Evolutionary conservation across 2,888 invertebrate species (phyloP).

Genomic region (Phlogophora meticulosa): DNA sequence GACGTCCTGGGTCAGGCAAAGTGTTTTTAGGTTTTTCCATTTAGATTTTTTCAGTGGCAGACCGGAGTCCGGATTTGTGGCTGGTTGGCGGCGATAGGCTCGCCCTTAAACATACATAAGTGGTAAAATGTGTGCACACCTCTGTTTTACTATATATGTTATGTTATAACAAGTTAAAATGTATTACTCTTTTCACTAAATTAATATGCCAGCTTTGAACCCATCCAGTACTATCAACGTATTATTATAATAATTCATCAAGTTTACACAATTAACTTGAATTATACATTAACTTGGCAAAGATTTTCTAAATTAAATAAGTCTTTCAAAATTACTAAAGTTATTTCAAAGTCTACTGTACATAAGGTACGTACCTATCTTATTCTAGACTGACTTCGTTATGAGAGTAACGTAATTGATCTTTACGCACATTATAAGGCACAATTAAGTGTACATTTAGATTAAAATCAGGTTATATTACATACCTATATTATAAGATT

Average conservation of each 20-base stretch:
- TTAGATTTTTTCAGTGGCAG: no score
- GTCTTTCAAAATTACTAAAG: slow-evolving; percentile 30
- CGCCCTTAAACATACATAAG: no score
- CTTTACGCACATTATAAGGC: background rate
- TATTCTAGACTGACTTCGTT: slow-evolving; percentile 10
- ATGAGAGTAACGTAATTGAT: slow-evolving; percentile 16
- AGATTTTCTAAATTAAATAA: slow-evolving; percentile 46
- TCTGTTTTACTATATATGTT: no score
- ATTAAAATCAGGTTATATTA: slow-evolving; percentile 11
- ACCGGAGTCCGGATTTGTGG: no score
- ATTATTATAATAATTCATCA: slow-evolving; percentile 37
- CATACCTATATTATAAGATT: background rate
- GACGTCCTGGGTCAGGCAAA: no score
- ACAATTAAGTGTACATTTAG: slow-evolving; percentile 4
- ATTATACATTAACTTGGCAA: slow-evolving; percentile 44
- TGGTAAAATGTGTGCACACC: no score
- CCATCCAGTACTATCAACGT: background rate
- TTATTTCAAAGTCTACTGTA: slow-evolving; percentile 31
- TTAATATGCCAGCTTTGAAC: slow-evolving; percentile 5
- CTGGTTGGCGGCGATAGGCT: no score
- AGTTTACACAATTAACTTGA: slow-evolving; percentile 32
- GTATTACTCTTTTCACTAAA: background rate
- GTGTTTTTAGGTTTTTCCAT: no score
- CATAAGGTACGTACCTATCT: slow-evolving; percentile 27
- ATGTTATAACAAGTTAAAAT: no score